These are phyloP conservation scores for Ianthella basta DNA, from an alignment of 37 sponge, comb jelly and placozoan genomes.

Conservation along the genomic window DNA sequence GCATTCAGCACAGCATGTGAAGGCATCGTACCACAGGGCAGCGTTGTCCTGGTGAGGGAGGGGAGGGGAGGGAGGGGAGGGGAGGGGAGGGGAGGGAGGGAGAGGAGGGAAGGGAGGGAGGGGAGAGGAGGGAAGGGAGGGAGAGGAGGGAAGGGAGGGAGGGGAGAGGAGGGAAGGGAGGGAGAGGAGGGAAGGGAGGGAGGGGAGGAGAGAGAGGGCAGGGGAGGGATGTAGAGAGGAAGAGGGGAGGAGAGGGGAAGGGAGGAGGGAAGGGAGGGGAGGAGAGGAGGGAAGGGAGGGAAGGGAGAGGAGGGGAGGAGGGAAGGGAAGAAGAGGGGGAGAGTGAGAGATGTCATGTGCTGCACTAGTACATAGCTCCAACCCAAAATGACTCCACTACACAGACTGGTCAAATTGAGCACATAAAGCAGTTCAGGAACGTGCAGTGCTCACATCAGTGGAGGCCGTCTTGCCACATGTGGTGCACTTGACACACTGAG, in stretches of 20 bases:
- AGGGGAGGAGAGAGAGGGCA: not conserved
- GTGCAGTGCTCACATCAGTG: slow-evolving; percentile 43
- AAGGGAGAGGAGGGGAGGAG: too few relatives aligned
- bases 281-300: too few relatives aligned
- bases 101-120: not conserved
- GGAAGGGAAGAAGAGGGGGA: too few relatives aligned
- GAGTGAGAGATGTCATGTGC: too few relatives aligned
- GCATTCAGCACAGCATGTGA: not conserved
- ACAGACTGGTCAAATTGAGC: too few relatives aligned
- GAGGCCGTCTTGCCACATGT: slow-evolving; percentile 71
- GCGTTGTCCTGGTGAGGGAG: not conserved
- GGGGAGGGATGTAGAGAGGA: too few relatives aligned
- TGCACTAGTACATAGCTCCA: too few relatives aligned
- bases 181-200: too few relatives aligned
- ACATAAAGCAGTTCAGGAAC: not conserved
- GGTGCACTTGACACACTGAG: slow-evolving; percentile 61
- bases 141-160: not conserved
- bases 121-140: not conserved
- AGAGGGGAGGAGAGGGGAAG: too few relatives aligned
- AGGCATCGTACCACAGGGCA: not conserved
- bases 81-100: not conserved
- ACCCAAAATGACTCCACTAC: too few relatives aligned
- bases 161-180: not conserved
- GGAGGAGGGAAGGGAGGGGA: too few relatives aligned
- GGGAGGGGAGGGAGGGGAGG: not conserved